A percentile compares a stretch with the other conserved stretches of the same genome.
These are phyloP conservation scores for Neria commutata DNA, from an alignment of 2,888 invertebrate species.

Conservation along the genomic window DNA sequence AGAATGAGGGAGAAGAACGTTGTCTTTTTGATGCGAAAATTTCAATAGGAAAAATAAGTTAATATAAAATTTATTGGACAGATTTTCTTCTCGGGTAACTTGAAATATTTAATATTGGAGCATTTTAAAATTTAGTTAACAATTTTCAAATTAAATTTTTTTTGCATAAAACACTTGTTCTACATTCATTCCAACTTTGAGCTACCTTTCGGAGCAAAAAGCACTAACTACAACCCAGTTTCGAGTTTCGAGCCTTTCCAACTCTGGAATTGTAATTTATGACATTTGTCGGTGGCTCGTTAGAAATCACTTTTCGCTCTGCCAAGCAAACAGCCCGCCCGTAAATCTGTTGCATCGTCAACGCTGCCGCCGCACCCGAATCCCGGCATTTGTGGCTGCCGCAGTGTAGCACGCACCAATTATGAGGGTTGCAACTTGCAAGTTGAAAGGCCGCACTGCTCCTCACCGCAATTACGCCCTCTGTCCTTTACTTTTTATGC, in stretches of 20 bases:
- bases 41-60: no score
- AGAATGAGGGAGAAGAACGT: no score
- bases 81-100: no score
- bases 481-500: slow-evolving; percentile 12
- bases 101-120: no score
- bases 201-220: no score
- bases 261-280: neutral
- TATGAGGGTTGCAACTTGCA: neutral
- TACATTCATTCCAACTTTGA: no score
- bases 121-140: no score
- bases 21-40: no score
- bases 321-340: neutral
- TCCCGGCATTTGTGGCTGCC: neutral
- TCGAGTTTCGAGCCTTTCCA: neutral
- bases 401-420: neutral
- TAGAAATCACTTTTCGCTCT: neutral
- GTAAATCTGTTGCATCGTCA: neutral
- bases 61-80: no score
- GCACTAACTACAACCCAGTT: no score
- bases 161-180: no score
- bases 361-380: neutral
- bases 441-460: neutral
- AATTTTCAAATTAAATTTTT: no score
- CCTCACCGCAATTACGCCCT: slow-evolving; percentile 19
- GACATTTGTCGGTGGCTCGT: neutral